phyloP scores from a whole-genome alignment of 2,797 vertebrate genomes.

The Neostethus bicornis region DNA sequence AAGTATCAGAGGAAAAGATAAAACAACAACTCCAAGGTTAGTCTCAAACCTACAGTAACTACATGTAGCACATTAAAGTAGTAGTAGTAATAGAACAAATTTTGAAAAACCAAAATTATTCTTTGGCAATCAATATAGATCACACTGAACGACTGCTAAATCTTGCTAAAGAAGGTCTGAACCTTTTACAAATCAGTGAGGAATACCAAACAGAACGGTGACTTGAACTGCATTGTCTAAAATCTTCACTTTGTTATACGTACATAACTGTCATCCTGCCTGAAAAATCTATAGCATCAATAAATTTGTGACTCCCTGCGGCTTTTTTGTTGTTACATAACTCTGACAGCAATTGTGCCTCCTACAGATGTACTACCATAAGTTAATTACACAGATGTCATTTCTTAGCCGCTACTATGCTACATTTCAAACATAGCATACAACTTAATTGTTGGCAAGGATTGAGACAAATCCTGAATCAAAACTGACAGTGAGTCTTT shows the following conservation, averaged over 20 bases:
- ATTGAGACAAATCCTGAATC: constrained; percentile 35
- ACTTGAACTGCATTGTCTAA: constrained; percentile 25
- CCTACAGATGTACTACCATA: constrained; percentile 54
- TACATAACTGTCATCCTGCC: constrained; percentile 28
- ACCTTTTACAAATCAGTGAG: too few relatives aligned
- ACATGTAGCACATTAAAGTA: too few relatives aligned
- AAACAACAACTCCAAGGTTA: background rate
- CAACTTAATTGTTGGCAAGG: constrained; percentile 55
- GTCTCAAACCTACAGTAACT: background rate
- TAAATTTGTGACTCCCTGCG: constrained; percentile 37
- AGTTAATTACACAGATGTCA: constrained; percentile 67
- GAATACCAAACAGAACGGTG: background rate
- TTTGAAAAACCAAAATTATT: too few relatives aligned
- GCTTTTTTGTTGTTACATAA: constrained; percentile 30
- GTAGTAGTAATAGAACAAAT: too few relatives aligned
- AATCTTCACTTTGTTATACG: constrained; percentile 12
- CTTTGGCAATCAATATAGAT: too few relatives aligned
- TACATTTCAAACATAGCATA: constrained; percentile 49
- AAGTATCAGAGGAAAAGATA: background rate
- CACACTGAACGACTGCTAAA: too few relatives aligned
- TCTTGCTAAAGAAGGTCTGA: too few relatives aligned
- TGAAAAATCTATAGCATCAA: constrained; percentile 27
- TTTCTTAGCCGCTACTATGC: constrained; percentile 49
- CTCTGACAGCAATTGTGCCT: constrained; percentile 31
- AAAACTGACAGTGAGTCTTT: constrained; percentile 38